Conservation (phyloP, 2,888 invertebrate genomes). For the Odontothrips loti region DNA sequence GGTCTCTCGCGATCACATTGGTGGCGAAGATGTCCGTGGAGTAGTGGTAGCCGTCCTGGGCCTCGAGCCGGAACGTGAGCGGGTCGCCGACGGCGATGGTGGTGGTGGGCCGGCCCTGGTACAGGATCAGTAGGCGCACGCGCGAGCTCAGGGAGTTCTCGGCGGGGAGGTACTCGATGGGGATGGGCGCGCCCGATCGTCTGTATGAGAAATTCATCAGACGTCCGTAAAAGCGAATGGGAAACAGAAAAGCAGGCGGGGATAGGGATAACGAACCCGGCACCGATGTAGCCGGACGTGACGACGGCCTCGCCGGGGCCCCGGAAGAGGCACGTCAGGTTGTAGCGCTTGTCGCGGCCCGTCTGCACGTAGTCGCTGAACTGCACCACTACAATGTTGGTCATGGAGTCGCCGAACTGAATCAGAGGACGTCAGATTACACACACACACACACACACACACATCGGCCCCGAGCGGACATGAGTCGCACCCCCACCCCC, state of each 20-base stretch:
- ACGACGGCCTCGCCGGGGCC: conserved; percentile 91
- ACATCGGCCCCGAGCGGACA: no score
- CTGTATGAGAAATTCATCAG: no score
- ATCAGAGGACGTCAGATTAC: conserved; percentile 22
- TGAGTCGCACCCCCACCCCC: no score
- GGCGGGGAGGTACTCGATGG: conserved; percentile 86
- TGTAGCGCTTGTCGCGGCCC: conserved; percentile 83
- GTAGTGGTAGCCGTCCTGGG: conserved; percentile 84
- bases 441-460: conserved; percentile 31
- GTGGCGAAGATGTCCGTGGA: conserved; percentile 88
- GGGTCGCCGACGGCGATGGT: conserved; percentile 92
- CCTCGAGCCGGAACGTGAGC: conserved; percentile 80
- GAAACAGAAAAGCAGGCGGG: no score
- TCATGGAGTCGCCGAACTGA: conserved; percentile 89
- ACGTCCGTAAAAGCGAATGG: no score
- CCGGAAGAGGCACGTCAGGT: conserved; percentile 85
- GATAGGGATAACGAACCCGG: conserved; percentile 61
- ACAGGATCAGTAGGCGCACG: conserved; percentile 77
- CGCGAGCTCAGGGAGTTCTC: conserved; percentile 87
- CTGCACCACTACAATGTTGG: conserved; percentile 89
- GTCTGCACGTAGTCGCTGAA: conserved; percentile 92
- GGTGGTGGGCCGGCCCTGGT: conserved; percentile 86
- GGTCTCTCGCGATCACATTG: conserved; percentile 87
- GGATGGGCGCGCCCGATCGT: conserved; percentile 83
- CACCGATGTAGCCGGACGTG: conserved; percentile 87